These are phyloP conservation scores for Tubulanus polymorphus DNA, from an alignment of 2,888 invertebrate genomes.

Conservation along the genomic window DNA sequence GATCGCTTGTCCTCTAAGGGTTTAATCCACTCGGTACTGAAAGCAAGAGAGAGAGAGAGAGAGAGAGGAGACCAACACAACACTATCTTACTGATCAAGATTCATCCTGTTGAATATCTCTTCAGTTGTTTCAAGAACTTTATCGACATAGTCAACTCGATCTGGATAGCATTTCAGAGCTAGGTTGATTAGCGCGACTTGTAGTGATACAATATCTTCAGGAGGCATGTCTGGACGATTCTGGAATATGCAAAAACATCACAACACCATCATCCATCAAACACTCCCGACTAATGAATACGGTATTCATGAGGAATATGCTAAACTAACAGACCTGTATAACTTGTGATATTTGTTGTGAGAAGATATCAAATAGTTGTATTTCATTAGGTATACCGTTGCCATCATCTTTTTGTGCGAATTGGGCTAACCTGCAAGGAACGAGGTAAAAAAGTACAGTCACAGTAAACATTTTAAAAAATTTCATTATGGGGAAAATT, in stretches of 20 bases:
- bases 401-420: slow-evolving; percentile 57
- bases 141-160: slow-evolving; percentile 89
- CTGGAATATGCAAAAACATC: slow-evolving; percentile 54
- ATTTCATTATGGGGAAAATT: no score
- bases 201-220: slow-evolving; percentile 92
- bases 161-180: slow-evolving; percentile 96
- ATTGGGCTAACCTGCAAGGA: slow-evolving; percentile 43
- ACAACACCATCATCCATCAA: background rate
- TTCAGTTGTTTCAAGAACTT: slow-evolving; percentile 85
- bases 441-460: background rate
- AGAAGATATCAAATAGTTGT: slow-evolving; percentile 95
- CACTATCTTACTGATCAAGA: slow-evolving; percentile 66
- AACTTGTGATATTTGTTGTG: slow-evolving; percentile 92
- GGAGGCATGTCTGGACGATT: slow-evolving; percentile 90
- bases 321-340: slow-evolving; percentile 65
- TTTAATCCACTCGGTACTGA: no score
- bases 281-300: background rate
- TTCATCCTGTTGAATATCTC: slow-evolving; percentile 86
- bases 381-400: slow-evolving; percentile 77
- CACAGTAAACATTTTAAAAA: background rate
- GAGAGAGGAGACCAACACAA: no score
- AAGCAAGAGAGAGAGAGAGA: no score
- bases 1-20: no score
- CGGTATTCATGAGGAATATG: background rate
- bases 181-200: slow-evolving; percentile 86